Base-by-base conservation (phyloP, 2,113 vertebrate genomes). In the Origma solitaria region DNA sequence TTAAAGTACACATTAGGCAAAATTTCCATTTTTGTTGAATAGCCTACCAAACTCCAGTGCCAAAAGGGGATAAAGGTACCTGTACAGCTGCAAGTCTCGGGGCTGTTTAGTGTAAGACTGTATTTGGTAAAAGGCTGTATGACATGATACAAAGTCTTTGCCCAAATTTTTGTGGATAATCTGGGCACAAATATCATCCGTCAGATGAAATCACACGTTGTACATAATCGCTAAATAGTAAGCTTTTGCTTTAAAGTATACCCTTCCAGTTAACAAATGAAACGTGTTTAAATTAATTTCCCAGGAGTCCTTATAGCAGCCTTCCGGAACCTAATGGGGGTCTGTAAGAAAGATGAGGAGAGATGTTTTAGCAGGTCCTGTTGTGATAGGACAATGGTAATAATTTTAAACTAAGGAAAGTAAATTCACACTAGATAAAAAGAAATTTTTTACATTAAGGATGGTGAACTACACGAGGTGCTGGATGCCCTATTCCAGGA, bases 381-480 rank as follows among this genome's bases (percentile, higher is more conserved):
- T 79, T 47, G n/a, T 4, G 3, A 35, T 17, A 53, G 66, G 17
- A 25, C 11, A 69, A 9, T 30, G 3, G 6, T 23, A 8, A 10
- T 56, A 50, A 68, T 78, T 78, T 82, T 40, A 33, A 87, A 40
- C 24, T 66, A 14, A 51, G 68, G 28, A 44, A 35, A 51, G 45
- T 25, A 56, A 28, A 40, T 82, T 56, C 15, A 72, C 21, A 25
- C 13, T 54, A 56, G 21, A 31, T 54, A 35, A 44, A 56, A 50
- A 35, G 13, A 66, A 10, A 7, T 35, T 40, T 50, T 64, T 65
- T 53, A 6, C 1, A 1, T 0, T 66, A 24, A 60, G 11, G 11
- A 8, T 35, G 31, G 13, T 56, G 18, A 86, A 11, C 50, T 58
- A 40, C 22, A 68, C 19, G 8, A 33, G n/a, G 15, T 62, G 31